Evolutionary conservation across 1,140 invertebrate genomes (phyloP).

Genomic region (Sipha flava): DNA sequence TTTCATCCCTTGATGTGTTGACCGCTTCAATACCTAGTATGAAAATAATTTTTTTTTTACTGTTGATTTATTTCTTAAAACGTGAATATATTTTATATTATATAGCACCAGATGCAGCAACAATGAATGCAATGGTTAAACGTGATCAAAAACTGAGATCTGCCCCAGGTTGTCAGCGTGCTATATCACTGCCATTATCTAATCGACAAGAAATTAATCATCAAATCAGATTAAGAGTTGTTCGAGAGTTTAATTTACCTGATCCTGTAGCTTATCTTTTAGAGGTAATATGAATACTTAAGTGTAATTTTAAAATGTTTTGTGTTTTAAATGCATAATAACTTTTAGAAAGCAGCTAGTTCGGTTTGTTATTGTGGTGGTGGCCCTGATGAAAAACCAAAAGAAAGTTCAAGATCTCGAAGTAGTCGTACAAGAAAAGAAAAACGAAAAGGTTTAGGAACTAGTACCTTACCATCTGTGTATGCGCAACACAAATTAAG

Average conservation of each 20-base stretch:
- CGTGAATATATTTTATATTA: constrained; percentile 31
- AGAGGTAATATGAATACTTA: constrained; percentile 47
- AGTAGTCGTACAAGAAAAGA: constrained; percentile 10
- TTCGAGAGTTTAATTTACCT: constrained; percentile 87
- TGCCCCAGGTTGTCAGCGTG: constrained; percentile 68
- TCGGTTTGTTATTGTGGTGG: constrained; percentile 24
- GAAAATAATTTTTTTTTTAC: not conserved
- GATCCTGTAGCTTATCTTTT: constrained; percentile 81
- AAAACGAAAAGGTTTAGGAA: constrained; percentile 21
- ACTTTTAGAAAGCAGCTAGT: constrained; percentile 23
- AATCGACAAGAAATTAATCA: constrained; percentile 67
- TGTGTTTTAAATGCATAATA: not conserved
- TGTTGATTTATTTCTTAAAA: constrained; percentile 37
- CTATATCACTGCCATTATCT: constrained; percentile 62
- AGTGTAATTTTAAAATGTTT: not conserved
- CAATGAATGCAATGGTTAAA: constrained; percentile 72
- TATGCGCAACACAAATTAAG: constrained; percentile 12
- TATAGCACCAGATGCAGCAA: constrained; percentile 62
- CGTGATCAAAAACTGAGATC: constrained; percentile 74
- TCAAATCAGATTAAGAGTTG: constrained; percentile 76
- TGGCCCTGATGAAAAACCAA: constrained; percentile 23
- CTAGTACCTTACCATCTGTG: constrained; percentile 5
- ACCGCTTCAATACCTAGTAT: constrained; percentile 45
- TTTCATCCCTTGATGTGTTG: constrained; percentile 43
- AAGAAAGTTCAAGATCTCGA: constrained; percentile 10